Evolutionary conservation across 2,797 vertebrate species (phyloP), one percentile per base, ranked within the genome.

Genomic region (Nyctibius grandis): DNA sequence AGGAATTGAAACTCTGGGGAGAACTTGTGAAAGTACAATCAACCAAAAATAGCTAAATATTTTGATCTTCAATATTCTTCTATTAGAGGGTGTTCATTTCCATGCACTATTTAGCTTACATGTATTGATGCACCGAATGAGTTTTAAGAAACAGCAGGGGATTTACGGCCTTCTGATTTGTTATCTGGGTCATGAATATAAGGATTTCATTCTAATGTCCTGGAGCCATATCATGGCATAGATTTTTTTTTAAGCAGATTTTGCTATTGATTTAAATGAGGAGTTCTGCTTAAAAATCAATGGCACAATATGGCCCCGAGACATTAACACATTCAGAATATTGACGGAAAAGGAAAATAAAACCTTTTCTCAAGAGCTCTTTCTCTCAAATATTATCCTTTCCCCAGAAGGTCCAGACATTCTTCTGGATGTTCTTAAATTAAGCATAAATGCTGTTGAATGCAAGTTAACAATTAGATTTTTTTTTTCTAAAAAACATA

Each of bases 101-200:
- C 77, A 94, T 82, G 73, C 65, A 81, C 77, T 91, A 74, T 83
- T 96, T 91, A 65, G 69, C 78, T 76, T 92, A 95, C 80, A 92
- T 94, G 86, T 93, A 96, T 88, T 79, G 92, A 79, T 92, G 69
- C 44, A 68, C 38, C 67, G 93, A 95, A 88, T 69, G 92, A 74
- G 73, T 85, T 83, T 89, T 95, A 95, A 95, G 54, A 91, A 97
- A 96, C 95, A 95, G 69, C 81, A 95, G 93, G 78, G 91, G 76
- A 57, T 89, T 85, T 93, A 93, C 83, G 60, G 95, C 79, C 63
- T 64, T 84, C 61, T 92, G 60, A 69, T 95, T 94, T 90, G 82
- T 93, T 97, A 97, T 96, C 95, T 97, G 91, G 95, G 89, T 94
- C 95, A 96, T 95, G 95, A 96, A 84, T 94, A 96, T 91, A 96